Evolutionary conservation across 2,888 invertebrate genomes (phyloP).

Genomic region (Sesia bembeciformis): DNA sequence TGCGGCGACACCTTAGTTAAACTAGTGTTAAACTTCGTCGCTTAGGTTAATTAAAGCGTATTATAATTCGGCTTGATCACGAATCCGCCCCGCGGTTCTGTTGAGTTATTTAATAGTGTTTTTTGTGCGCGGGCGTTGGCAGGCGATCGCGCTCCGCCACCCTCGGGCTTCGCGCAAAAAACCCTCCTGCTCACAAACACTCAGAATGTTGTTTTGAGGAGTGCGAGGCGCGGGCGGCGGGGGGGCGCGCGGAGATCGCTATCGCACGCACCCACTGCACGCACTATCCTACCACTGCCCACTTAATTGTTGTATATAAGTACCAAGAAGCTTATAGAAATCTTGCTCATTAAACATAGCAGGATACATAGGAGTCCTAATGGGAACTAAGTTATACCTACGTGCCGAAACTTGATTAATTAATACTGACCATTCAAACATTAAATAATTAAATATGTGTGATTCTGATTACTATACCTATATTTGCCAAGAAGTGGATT

Average conservation of each 20-base stretch:
- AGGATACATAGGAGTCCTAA: too few species aligned
- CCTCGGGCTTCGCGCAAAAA: conserved; percentile 71
- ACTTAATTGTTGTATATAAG: conserved; percentile 59
- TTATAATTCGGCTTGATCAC: conserved; percentile 59
- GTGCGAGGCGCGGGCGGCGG: conserved; percentile 30
- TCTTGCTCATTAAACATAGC: neutral
- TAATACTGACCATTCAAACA: too few species aligned
- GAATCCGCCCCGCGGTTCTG: conserved; percentile 65
- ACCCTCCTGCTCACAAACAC: conserved; percentile 66
- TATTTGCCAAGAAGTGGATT: too few species aligned
- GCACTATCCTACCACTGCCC: conserved; percentile 70
- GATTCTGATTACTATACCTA: too few species aligned
- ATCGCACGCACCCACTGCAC: conserved; percentile 72
- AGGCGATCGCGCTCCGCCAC: conserved; percentile 69
- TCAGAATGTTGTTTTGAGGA: conserved; percentile 65
- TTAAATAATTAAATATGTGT: too few species aligned
- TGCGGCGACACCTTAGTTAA: too few species aligned
- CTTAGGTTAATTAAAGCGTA: conserved; percentile 63
- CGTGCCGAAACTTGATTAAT: too few species aligned
- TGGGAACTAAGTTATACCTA: too few species aligned
- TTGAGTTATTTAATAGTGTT: conserved; percentile 71
- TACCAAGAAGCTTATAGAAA: conserved; percentile 26
- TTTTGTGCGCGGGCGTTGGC: conserved; percentile 55
- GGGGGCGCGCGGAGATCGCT: conserved; percentile 60
- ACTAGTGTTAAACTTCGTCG: conserved; percentile 26